Conservation (phyloP, 2,113 vertebrate genomes). For the Dendrocopos noguchii region DNA sequence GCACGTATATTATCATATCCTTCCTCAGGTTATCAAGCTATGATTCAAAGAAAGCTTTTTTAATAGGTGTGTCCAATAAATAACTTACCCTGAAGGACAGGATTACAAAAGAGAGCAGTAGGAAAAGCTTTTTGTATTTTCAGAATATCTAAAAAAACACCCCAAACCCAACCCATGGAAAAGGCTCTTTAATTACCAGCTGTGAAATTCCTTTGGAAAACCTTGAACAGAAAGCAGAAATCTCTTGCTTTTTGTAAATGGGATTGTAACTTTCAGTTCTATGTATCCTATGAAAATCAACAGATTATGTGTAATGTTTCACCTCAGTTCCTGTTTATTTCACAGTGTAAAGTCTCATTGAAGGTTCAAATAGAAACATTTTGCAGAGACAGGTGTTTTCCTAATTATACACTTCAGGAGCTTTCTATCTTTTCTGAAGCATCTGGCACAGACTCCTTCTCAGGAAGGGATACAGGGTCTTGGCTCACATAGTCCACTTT, state of each 20-base stretch:
- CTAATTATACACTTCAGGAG: not conserved
- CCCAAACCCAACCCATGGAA: not conserved
- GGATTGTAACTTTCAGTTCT: not conserved
- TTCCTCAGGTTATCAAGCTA: not conserved
- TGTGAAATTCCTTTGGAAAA: not conserved
- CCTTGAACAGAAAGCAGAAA: not conserved
- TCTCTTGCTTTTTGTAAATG: not conserved
- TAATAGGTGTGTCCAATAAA: not conserved
- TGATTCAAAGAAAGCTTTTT: not conserved
- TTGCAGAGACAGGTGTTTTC: not conserved
- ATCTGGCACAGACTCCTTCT: not conserved
- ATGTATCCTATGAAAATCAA: not conserved
- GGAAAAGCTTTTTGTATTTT: not conserved
- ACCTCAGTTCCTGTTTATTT: not conserved
- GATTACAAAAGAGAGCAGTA: not conserved
- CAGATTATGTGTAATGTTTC: not conserved
- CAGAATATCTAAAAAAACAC: not conserved
- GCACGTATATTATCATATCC: not conserved
- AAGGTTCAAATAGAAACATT: not conserved
- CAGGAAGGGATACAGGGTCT: not conserved
- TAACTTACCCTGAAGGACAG: not conserved
- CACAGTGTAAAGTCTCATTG: not conserved
- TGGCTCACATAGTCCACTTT: not conserved
- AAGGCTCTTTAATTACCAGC: not conserved
- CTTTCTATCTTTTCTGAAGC: not conserved